Evolutionary conservation across 2,888 invertebrate genomes (phyloP).

Genomic region (Melipona beecheii): DNA sequence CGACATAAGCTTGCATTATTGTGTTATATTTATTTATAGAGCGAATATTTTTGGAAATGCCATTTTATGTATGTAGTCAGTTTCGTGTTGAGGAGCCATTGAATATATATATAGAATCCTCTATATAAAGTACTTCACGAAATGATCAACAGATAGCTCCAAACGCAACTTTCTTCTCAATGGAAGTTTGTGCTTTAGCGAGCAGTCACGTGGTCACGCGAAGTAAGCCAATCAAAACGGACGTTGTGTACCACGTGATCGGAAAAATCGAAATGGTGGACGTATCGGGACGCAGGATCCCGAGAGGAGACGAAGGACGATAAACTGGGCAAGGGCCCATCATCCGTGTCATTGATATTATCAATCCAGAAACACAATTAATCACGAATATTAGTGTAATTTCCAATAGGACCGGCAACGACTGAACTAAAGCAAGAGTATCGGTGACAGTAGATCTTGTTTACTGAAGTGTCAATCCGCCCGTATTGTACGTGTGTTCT

Average conservation of each 20-base stretch:
- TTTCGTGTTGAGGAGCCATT: too few species aligned
- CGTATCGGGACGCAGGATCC: slow-evolving; percentile 82
- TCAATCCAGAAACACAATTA: slow-evolving; percentile 58
- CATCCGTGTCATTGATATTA: slow-evolving; percentile 72
- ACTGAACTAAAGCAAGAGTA: slow-evolving; percentile 27
- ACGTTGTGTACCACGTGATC: slow-evolving; percentile 75
- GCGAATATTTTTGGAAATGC: background rate
- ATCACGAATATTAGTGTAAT: slow-evolving; percentile 43
- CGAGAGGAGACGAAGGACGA: slow-evolving; percentile 81
- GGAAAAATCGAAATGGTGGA: slow-evolving; percentile 82
- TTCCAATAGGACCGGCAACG: slow-evolving; percentile 23
- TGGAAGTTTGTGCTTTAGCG: slow-evolving; percentile 55
- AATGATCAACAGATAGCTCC: slow-evolving; percentile 52
- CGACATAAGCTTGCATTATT: background rate
- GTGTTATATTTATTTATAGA: background rate
- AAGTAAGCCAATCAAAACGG: slow-evolving; percentile 51
- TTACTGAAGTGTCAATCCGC: slow-evolving; percentile 70
- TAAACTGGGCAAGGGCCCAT: slow-evolving; percentile 77
- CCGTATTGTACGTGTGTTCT: slow-evolving; percentile 71
- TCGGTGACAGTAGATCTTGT: slow-evolving; percentile 61
- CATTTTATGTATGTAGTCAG: background rate
- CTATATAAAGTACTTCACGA: slow-evolving; percentile 28
- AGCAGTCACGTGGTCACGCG: slow-evolving; percentile 59
- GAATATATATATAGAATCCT: background rate
- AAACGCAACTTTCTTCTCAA: slow-evolving; percentile 40